Base-by-base conservation (phyloP, 2,888 invertebrate genomes). In the Teinopalpus imperialis region DNA sequence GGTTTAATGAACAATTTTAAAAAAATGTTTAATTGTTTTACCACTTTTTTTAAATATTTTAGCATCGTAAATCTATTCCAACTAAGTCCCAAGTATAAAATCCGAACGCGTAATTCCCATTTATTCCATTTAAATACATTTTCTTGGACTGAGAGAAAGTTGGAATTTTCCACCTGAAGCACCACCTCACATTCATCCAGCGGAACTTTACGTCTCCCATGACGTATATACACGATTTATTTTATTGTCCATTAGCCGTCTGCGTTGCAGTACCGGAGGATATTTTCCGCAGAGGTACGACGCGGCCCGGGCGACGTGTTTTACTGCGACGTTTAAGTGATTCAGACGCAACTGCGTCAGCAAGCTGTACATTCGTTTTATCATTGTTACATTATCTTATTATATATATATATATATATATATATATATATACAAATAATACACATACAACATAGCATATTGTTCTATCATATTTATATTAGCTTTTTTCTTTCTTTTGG, bases 241-340 rank as follows among this genome's bases (percentile, higher is more conserved):
- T 69, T 69, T 67, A 68, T 69, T 53, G 68, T 61, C 68, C 71
- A 66, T 69, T 70, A 67, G 59, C 57, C 54, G 51, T 52, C 51
- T 53, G 57, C 47, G 56, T 43, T 56, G 60, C 59, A 51, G 46
- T 49, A 45, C 48, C 41, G 35, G 49, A 51, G 61, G 64, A 68
- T 70, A 74, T 67, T 70, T 73, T 63, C 58, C 52, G 55, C 61
- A 63, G 71, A 71, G 66, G 68, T 64, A 62, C 65, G 54, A 57
- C 45, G 48, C 45, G 47, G 20, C 32, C 31, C 46, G 47, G 43
- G 44, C 51, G 46, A 44, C 53, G 57, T 66, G 59, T 62, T 67
- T 63, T 64, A 65, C 57, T 60, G 61, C 55, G 63, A 62, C 65
- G 57, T 57, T 48, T 46, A 56, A 56, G 59, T 68, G 59, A 65